These are phyloP conservation scores for Corythornis madagascariensis DNA, from an alignment of 2,113 vertebrate species.

Conservation along the genomic window DNA sequence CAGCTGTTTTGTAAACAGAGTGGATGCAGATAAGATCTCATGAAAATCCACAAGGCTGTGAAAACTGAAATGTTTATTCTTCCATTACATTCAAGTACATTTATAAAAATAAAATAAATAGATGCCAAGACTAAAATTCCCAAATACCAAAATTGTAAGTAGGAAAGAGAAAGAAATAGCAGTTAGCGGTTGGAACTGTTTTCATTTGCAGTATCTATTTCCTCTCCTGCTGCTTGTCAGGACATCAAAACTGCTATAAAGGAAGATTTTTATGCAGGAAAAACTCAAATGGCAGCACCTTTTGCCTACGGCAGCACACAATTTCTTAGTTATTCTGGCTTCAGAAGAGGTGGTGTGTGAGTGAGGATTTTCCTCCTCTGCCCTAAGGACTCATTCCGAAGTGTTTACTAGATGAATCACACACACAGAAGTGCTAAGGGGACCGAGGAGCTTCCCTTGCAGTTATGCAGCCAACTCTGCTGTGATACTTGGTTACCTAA, in stretches of 20 bases:
- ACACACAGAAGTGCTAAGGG: not conserved
- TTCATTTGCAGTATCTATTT: not conserved
- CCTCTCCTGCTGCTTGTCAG: not conserved
- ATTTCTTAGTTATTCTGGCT: not conserved
- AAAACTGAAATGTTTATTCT: conserved; percentile 55
- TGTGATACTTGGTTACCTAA: not conserved
- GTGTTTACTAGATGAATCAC: not conserved
- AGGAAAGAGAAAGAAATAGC: not conserved
- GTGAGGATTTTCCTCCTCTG: not conserved
- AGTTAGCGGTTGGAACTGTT: not conserved
- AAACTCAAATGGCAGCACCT: not conserved
- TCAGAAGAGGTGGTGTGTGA: not conserved
- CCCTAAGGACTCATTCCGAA: not conserved
- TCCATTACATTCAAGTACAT: not conserved
- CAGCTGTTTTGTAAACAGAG: conserved; percentile 51
- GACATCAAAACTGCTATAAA: not conserved
- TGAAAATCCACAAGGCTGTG: conserved; percentile 10
- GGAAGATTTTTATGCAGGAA: not conserved
- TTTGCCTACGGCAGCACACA: not conserved
- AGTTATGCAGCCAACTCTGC: not conserved
- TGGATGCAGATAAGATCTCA: conserved; percentile 25
- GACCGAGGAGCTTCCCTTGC: not conserved
- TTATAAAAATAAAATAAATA: conserved; percentile 38
- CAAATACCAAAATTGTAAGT: not conserved
- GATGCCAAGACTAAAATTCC: not conserved